Base-by-base conservation (phyloP, 2,797 vertebrate species). In the Kryptopterus vitreolus region DNA sequence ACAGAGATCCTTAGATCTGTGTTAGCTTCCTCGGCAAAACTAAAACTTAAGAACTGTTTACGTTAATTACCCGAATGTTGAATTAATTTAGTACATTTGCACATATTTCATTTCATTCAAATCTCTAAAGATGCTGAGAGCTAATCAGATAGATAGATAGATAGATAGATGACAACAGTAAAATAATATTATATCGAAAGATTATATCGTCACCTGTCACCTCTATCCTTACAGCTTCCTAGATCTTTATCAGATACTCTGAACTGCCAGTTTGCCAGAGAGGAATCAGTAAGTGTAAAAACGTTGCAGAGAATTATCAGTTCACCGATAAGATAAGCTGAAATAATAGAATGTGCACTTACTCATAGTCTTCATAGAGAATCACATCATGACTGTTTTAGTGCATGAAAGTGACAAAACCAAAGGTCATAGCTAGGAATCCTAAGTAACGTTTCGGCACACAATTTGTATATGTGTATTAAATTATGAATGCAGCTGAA, bases 321-420 rank as follows among this genome's bases (percentile, higher is more conserved):
- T 12, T 53, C 57, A 78, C 82, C 58, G 88, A 91, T 89, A 84
- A 82, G 31, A 66, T 73, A 59, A 85, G 86, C 78, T 86, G 79
- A 74, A 59, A 59, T 59, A 59, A 74, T 59, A 46, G 72, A 35
- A 59, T 20, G n/a, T 10, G 16, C n/a, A 58, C 24, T 74, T 24
- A 58, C 71, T 38, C 55, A 26, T 26, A 74, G 22, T 26, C 7
- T n/a, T 43, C 0, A 58, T 8, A 58, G 33, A 46, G 16, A 20
- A 59, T 74, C 9, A 46, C n/a, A 59, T 35, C 38, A 46, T 74
- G 35, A 7, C n/a, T 46, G 16, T 59, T 74, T 74, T 74, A 74
- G 22, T 59, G 35, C 72, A 43, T 20, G 16, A 57, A 57, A 55
- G 31, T 31, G 12, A 35, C n/a, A 74, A 20, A 29, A 46, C n/a